Percentiles rank a stretch among this genome's conserved stretches.
Evolutionary conservation across 2,888 invertebrate species (phyloP).

Genomic region (Bedellia somnulentella): DNA sequence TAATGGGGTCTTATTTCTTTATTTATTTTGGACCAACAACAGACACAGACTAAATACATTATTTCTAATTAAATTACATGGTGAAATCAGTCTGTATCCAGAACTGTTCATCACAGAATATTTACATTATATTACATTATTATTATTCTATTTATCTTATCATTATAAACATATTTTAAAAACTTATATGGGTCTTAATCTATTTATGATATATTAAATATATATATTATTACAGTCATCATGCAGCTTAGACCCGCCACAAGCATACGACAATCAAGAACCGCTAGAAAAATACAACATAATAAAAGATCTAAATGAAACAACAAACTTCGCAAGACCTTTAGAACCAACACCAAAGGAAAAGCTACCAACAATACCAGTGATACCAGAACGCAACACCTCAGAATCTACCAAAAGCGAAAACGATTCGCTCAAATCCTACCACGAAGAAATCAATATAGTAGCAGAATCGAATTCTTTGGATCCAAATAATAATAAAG

Average conservation of each 20-base stretch:
- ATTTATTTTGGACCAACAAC: no score
- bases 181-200: no score
- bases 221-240: slow-evolving; percentile 35
- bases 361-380: slow-evolving; percentile 26
- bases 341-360: slow-evolving; percentile 25
- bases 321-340: slow-evolving; percentile 18
- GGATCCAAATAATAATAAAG: slow-evolving; percentile 23
- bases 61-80: no score
- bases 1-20: no score
- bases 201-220: no score
- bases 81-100: no score
- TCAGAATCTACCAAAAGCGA: slow-evolving; percentile 26
- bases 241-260: slow-evolving; percentile 39
- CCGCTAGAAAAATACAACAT: slow-evolving; percentile 29
- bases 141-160: no score
- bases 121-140: no score
- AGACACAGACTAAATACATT: no score
- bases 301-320: slow-evolving; percentile 40
- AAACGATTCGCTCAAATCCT: slow-evolving; percentile 28
- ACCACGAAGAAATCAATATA: no score
- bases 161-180: no score
- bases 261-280: slow-evolving; percentile 42
- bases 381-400: slow-evolving; percentile 27
- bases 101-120: no score
- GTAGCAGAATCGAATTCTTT: slow-evolving; percentile 28